Evolutionary conservation across 2,888 invertebrate species (phyloP), one percentile per base, ranked within the genome.

Genomic region (Acronicta psi): DNA sequence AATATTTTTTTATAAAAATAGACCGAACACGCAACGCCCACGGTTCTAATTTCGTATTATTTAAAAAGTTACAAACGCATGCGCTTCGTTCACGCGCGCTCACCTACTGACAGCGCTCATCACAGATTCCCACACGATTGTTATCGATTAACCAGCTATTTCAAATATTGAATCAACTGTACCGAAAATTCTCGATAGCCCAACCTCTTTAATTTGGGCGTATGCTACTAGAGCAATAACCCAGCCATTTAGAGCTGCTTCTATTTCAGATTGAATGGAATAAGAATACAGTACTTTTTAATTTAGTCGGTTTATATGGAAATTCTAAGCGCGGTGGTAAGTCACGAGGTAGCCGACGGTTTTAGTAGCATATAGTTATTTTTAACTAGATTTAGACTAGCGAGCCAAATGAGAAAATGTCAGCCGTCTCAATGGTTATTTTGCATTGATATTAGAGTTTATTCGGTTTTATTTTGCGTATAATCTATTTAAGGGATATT

Each of bases 41-140:
- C 83, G 78, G 57, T 68, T 77, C 82, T 77, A 79, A 85, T 68
- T 82, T 73, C 60, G 76, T 73, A 73, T 70, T 69, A 67, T 80
- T 79, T 79, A 69, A 75, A 84, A 81, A 76, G 64, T 65, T 51
- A 67, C 64, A 68, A 52, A 83, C 88, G 85, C 87, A 87, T 85
- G 88, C 89, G 89, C 82, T 60, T 59, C 73, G 73, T 61, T 75
- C 85, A 85, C 89, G 89, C 88, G 83, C 88, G 79, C 73, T 79
- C 79, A 73, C 67, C 78, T 75, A 89, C 90, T 87, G 87, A 83
- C 87, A 84, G 69, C 57, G 64, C 55, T 56, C 75, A 70, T 73
- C 71, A 79, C 75, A 80, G 78, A 75, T 80, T 71, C 69, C 53
- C 59, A 66, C 61, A 66, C 75, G 68, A 75, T 78, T 79, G 80